Conservation (phyloP, 2,797 vertebrate species). For the Phataginus tetradactyla region DNA sequence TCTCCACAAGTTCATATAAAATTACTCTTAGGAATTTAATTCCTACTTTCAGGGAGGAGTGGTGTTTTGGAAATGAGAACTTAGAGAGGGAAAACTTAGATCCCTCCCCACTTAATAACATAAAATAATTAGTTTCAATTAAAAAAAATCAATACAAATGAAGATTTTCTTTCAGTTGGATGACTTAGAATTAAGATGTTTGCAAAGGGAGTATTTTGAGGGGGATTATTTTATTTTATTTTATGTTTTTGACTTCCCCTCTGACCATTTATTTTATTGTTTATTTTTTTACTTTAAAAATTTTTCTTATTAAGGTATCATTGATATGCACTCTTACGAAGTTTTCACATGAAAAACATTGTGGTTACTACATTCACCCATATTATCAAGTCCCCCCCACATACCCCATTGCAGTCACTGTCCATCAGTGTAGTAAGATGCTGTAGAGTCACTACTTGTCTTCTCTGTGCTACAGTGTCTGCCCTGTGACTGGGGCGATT, state of each 20-base stretch:
- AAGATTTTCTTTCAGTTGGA: not conserved
- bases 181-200: not conserved
- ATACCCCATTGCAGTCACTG: too few species aligned
- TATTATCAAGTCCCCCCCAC: too few species aligned
- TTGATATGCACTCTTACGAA: too few species aligned
- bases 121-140: constrained; percentile 30
- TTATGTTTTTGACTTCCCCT: too few species aligned
- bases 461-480: too few species aligned
- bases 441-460: too few species aligned
- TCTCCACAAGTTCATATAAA: constrained; percentile 28
- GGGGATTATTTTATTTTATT: not conserved
- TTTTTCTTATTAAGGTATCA: too few species aligned
- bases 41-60: not conserved
- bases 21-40: constrained; percentile 55
- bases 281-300: too few species aligned
- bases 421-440: too few species aligned
- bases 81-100: not conserved
- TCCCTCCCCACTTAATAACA: not conserved
- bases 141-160: constrained; percentile 22
- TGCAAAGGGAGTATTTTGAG: not conserved
- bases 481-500: not conserved
- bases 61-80: not conserved
- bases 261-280: too few species aligned
- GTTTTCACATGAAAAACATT: too few species aligned
- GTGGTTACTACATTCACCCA: too few species aligned